A percentile compares a stretch with the other conserved stretches of the same genome.
These are phyloP conservation scores for Vulpes lagopus DNA, from an alignment of 2,113 vertebrate species.

Conservation along the genomic window DNA sequence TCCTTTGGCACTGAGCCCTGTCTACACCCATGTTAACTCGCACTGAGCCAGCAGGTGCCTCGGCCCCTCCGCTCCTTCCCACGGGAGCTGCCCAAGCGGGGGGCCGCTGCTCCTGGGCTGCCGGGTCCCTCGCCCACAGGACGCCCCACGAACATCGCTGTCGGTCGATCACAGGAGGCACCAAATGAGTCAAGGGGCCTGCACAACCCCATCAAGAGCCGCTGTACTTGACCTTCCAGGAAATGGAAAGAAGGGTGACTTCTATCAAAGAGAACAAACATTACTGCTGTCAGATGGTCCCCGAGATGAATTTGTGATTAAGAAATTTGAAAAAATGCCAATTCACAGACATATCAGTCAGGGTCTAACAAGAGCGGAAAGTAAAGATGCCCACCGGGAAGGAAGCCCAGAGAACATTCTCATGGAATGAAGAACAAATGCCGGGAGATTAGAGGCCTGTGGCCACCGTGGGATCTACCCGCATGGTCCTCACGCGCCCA, in stretches of 20 bases:
- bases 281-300: accelerated
- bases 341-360: neutral
- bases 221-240: neutral
- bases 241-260: too few relatives aligned
- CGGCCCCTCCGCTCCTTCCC: neutral
- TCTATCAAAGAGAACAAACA: neutral
- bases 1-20: neutral
- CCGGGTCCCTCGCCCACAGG: accelerated
- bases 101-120: neutral
- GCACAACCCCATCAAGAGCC: too few relatives aligned
- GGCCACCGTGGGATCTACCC: accelerated
- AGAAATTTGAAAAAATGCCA: neutral
- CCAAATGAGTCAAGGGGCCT: neutral
- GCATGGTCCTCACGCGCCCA: accelerated
- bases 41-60: accelerated
- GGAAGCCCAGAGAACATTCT: too few relatives aligned
- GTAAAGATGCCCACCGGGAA: accelerated
- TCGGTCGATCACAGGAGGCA: accelerated
- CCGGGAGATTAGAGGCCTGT: neutral
- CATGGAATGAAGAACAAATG: neutral
- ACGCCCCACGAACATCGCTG: accelerated
- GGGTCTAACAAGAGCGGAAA: neutral
- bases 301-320: neutral
- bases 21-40: neutral
- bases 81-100: too few relatives aligned